Evolutionary conservation across 1,140 invertebrate species (phyloP).

Genomic region (Meloidogyne exigua): DNA sequence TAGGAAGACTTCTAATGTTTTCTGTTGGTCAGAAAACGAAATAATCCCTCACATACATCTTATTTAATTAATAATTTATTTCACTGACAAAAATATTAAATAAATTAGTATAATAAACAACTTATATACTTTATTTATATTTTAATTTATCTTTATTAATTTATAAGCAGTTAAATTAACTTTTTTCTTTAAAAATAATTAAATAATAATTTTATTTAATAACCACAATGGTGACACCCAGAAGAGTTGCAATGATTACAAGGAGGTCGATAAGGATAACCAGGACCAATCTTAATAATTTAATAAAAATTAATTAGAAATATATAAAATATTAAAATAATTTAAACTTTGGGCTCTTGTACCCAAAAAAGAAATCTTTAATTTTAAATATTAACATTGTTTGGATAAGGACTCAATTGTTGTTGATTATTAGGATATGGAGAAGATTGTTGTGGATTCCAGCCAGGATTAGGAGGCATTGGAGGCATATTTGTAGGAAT

Average conservation of each 20-base stretch:
- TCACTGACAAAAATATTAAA: too few relatives aligned
- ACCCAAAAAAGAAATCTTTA: too few relatives aligned
- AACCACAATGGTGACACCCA: neutral
- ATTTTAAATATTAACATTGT: neutral
- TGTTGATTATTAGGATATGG: neutral
- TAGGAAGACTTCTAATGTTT: too few relatives aligned
- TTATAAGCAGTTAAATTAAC: too few relatives aligned
- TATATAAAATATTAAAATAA: neutral
- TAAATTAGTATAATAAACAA: too few relatives aligned
- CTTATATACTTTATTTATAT: too few relatives aligned
- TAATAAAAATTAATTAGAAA: neutral
- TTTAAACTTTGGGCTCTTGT: neutral
- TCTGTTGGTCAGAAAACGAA: too few relatives aligned
- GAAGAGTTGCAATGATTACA: neutral
- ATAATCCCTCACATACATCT: too few relatives aligned
- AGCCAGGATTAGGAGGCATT: neutral
- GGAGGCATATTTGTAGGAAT: neutral
- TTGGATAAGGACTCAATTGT: slow-evolving; percentile 2
- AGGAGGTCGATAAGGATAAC: neutral
- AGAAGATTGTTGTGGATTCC: neutral
- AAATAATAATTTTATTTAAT: neutral
- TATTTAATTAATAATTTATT: too few relatives aligned
- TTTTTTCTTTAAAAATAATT: too few relatives aligned
- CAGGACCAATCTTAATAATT: neutral
- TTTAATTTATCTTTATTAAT: too few relatives aligned